Base-by-base conservation (phyloP, 2,888 invertebrate species). In the Gisinianus flammeolus region DNA sequence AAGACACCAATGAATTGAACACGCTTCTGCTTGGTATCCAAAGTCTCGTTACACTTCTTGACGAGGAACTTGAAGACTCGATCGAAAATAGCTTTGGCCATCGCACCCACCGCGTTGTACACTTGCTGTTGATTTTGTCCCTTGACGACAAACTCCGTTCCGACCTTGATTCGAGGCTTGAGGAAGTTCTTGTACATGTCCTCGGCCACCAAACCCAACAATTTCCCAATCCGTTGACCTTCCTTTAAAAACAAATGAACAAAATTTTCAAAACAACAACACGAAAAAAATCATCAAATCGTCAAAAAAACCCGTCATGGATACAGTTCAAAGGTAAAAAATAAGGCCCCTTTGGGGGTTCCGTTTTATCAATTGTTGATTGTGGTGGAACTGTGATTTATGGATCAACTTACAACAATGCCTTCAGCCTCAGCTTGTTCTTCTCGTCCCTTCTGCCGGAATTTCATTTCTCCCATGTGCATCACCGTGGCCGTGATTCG, bases 371-470 rank as follows among this genome's bases (percentile, higher is more conserved):
- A n/a, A n/a, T n/a, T n/a, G n/a, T n/a, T n/a, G n/a, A n/a, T n/a
- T n/a, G n/a, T n/a, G n/a, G n/a, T n/a, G 44, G 44, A 19, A 22
- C 66, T 24, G 4, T 6, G 24, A 58, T 24, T 19, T 12, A 19
- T 22, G 28, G 6, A 44, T 30, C 24, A 30, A 8, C 24, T 71
- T 28, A 2, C 30, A 44, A 16, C 44, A 16, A 10, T 16, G 16
- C 44, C 44, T 44, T 44, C 44, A 16, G 44, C 97, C 93, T 91
- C 98, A 89, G 97, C 97, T 91, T 99, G 98, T 90, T 99, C 98
- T 90, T 98, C 98, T 87, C 98, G 95, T 91, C 98, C 98, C 90
- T 98, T 95, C 91, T 99, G 98, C 90, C 99, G 99, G 95, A 83
- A 83, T 67, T 83, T 98, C 96, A 99, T 96, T 88, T 95, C 93